These are phyloP conservation scores for Lutjanus campechanus DNA, from an alignment of 2,797 vertebrate species.

Conservation along the genomic window DNA sequence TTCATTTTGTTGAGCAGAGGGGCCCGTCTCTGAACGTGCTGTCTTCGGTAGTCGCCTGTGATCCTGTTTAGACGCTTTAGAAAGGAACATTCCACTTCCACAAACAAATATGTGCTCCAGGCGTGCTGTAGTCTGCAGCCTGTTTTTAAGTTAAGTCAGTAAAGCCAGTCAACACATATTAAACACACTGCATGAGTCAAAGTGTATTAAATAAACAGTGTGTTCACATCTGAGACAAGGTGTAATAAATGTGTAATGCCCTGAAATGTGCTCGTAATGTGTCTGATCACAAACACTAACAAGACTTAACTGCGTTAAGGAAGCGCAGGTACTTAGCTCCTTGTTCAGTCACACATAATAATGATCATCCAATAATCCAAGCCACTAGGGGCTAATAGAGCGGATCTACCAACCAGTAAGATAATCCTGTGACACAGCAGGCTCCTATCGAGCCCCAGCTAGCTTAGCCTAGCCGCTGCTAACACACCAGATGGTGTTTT, in stretches of 20 bases:
- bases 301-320: conserved; percentile 40
- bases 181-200: conserved; percentile 9
- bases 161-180: conserved; percentile 19
- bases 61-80: conserved; percentile 45
- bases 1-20: conserved; percentile 78
- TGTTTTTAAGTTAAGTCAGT: conserved; percentile 25
- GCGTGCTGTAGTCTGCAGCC: not conserved
- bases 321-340: conserved; percentile 69
- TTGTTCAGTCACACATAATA: conserved; percentile 78
- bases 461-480: conserved; percentile 77
- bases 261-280: conserved; percentile 44
- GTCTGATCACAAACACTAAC: conserved; percentile 50
- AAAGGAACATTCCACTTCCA: conserved; percentile 50
- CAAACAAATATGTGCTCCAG: conserved; percentile 53
- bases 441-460: conserved; percentile 71
- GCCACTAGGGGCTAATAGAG: conserved; percentile 81
- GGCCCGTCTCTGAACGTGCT: conserved; percentile 68
- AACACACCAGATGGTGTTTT: conserved; percentile 89
- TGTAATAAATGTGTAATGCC: conserved; percentile 40
- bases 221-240: conserved; percentile 31
- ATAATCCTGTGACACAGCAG: conserved; percentile 85
- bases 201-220: conserved; percentile 26
- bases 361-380: conserved; percentile 81
- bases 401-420: conserved; percentile 74
- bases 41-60: conserved; percentile 68